Base-by-base conservation (phyloP, 2,888 invertebrate genomes). In the Phorcus lineatus region DNA sequence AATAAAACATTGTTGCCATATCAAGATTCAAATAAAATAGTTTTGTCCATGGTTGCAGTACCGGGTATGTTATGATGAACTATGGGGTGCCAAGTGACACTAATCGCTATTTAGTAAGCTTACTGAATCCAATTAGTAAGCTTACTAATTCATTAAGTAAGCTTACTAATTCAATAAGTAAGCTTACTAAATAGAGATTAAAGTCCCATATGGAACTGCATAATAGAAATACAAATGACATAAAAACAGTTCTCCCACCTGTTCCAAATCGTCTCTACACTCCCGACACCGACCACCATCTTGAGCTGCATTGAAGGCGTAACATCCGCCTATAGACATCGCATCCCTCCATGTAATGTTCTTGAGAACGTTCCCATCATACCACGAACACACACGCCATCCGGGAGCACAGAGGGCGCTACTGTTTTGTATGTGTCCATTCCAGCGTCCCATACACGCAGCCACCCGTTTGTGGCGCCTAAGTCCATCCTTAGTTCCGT, bases 291-390 rank as follows among this genome's bases (percentile, higher is more conserved):
- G 81, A 0, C 91, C 92, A 11, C 90, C 91, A 86, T 92, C 91
- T 78, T 92, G 91, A 7, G 92, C 91, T 11, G 92, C 92, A 82
- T 91, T 91, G 79, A 90, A 88, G 28, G 90, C 91, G 80, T 86
- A 91, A 82, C 92, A 92, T 24, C 92, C 92, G 3, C 86, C 82
- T 0, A 91, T 79, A 0, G 86, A 83, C 24, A 87, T 84, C 7
- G 91, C 92, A 7, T 88, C 88, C 40, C 86, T 83, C 91, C 91
- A 92, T 0, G 88, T 84, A 76, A 92, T 84, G 62, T 86, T 86
- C 75, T 86, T 83, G 31, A 92, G 86, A 6, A 88, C 62, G 7
- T 80, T 78, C 28, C 88, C 85, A 36, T 86, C 88, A 24, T 88
- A 79, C 85, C 88, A 88, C 16, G 88, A 83, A 83, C 92, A 92